These are phyloP conservation scores for Meandrusa payeni DNA, from an alignment of 2,888 invertebrate genomes.

Conservation along the genomic window DNA sequence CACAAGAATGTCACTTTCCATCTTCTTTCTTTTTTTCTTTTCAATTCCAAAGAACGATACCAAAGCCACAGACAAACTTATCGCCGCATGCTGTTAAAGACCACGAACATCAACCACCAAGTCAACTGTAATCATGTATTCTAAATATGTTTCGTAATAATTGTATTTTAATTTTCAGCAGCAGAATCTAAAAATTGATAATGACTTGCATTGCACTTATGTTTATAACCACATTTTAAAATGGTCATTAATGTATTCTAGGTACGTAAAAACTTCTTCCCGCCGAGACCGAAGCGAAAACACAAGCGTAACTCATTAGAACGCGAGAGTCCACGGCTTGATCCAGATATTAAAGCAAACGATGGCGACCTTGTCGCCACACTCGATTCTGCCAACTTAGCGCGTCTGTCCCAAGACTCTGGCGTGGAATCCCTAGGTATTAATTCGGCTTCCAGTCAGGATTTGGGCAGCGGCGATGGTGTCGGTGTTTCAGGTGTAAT, in stretches of 20 bases:
- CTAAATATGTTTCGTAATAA: no score
- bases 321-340: slow-evolving; percentile 23
- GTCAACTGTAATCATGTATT: no score
- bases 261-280: slow-evolving; percentile 85
- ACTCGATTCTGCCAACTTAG: slow-evolving; percentile 18
- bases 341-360: slow-evolving; percentile 7
- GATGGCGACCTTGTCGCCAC: slow-evolving; percentile 1
- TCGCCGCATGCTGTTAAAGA: no score
- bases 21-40: no score
- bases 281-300: slow-evolving; percentile 82
- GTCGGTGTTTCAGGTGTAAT: slow-evolving; percentile 22
- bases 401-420: slow-evolving; percentile 56
- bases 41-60: no score
- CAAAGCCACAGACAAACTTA: no score
- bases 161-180: no score
- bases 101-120: no score
- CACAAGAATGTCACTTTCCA: no score
- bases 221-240: no score
- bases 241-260: slow-evolving; percentile 48
- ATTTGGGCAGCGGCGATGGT: slow-evolving; percentile 29
- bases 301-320: slow-evolving; percentile 38
- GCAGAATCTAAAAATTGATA: no score
- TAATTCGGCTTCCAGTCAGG: slow-evolving; percentile 47
- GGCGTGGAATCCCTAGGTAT: slow-evolving; percentile 48
- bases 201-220: no score